A percentile compares a stretch with the other conserved stretches of the same genome.
Evolutionary conservation across 64 coral and sea anemone species (phyloP).

Genomic region (Dendrophyllia cribrosa): DNA sequence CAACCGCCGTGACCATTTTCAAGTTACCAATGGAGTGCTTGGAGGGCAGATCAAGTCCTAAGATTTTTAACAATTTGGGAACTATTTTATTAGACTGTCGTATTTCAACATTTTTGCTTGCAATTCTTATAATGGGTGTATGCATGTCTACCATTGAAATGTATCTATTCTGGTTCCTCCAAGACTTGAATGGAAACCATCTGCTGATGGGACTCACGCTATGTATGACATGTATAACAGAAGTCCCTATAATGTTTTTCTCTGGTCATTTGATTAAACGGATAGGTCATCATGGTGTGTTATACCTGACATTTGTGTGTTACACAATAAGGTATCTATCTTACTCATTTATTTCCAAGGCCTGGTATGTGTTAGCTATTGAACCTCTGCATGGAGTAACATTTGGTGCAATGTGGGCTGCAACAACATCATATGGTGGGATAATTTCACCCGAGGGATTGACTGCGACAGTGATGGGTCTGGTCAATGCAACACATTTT

Average conservation of each 20-base stretch:
- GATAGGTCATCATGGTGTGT: conserved; percentile 62
- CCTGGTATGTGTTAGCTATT: conserved; percentile 70
- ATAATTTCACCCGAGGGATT: conserved; percentile 39
- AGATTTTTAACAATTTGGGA: conserved; percentile 4
- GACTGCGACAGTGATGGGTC: conserved; percentile 53
- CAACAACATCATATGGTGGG: conserved; percentile 53
- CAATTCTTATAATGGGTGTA: conserved; percentile 56
- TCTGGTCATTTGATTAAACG: conserved; percentile 45
- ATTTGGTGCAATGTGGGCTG: conserved; percentile 67
- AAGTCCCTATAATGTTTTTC: conserved; percentile 53
- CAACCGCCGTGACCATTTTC: background rate
- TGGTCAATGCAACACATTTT: conserved; percentile 59
- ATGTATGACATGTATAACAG: conserved; percentile 49
- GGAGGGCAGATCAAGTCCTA: conserved; percentile 44
- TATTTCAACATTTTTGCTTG: conserved; percentile 48
- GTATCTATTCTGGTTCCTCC: conserved; percentile 61
- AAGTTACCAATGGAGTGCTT: conserved; percentile 13
- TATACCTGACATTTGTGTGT: conserved; percentile 49
- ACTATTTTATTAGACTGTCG: conserved; percentile 18
- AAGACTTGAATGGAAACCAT: conserved; percentile 25
- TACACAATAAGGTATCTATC: conserved; percentile 45
- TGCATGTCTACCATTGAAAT: conserved; percentile 15
- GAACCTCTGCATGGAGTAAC: conserved; percentile 72
- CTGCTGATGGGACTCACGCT: conserved; percentile 47
- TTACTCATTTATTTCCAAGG: conserved; percentile 42